Evolutionary conservation across 2,113 vertebrate species (phyloP), one percentile per base, ranked within the genome.

Genomic region (Uria lomvia): DNA sequence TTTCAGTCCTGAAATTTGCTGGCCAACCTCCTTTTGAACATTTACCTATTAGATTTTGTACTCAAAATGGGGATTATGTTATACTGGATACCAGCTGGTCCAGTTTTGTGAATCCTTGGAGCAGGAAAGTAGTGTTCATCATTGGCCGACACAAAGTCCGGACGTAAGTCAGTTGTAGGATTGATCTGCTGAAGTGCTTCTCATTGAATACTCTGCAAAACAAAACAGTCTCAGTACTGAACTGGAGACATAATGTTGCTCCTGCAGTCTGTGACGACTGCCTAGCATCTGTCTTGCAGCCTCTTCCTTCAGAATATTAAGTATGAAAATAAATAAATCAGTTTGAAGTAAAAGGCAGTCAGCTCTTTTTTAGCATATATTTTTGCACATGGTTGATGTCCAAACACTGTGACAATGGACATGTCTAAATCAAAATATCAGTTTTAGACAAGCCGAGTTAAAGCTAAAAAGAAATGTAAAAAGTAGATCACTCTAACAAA

Each of bases 81-180:
- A 98, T 98, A 4, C 72, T 99, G 96, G 99, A 99, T 95, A 99
- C 99, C 95, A 99, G 99, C 95, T 99, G 99, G 99, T 99, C 98
- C 90, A 98, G 99, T 96, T 99, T 99, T 88, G 98, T 99, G 94
- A 99, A 99, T 95, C 99, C 99, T 2, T 99, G 99, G 99, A 99
- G 98, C 96, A 98, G 98, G 66, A 99, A 99, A 87, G 98, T 99
- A 59, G 98, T 98, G 22, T 99, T 99, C 94, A 98, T 99, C 96
- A 99, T 99, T 4, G 99, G 99, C 58, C 97, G 98, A 24, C 99
- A 99, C 96, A 99, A 99, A 99, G 99, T 99, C 94, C 97, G 98
- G 86, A 99, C 97, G 98, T 99, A 98, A 98, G 99, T 97, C n/a
- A 15, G 2, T 66, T 70, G 16, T 50, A 29, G 70, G 73, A 66